Base-by-base conservation (phyloP, 2,797 vertebrate species). In the Rhadinocentrus ornatus region DNA sequence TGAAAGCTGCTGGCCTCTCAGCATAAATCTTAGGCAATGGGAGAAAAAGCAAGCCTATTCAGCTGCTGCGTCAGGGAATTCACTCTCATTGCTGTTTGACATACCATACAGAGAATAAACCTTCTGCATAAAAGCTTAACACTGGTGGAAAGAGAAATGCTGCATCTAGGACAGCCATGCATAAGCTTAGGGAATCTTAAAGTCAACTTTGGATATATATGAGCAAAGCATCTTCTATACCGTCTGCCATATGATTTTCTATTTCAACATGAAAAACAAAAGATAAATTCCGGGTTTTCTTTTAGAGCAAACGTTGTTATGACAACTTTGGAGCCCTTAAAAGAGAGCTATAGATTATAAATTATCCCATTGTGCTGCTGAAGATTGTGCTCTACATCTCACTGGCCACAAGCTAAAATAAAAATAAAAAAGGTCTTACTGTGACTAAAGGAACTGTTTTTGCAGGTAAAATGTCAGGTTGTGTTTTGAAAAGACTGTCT, bases 61-160 rank as follows among this genome's bases (percentile, higher is more conserved):
- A 52, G 50, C 50, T 52, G 50, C 50, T 52, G 11, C n/a, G 13
- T 50, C 46, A 3, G 20, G 22, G 46, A 50, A 22, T 22, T n/a
- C 44, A 48, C n/a, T 16, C 20, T 52, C 13, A 52, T 52, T 52
- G 50, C 26, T 52, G 50, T 52, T 52, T 52, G 50, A 52, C 50
- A 50, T 6, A 24, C 10, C n/a, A 52, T 13, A 11, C 50, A 15
- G 50, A 24, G 48, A 52, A 22, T 26, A 26, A 26, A 52, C 22
- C 4, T 2, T 11, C 0, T 26, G 22, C 11, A 26, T 52, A 15
- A 52, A 52, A 52, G 50, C 50, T 26, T 26, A 12, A 26, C 3
- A 52, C 22, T 2, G 50, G 11, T 26, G 24, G 48, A 52, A 52
- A 52, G n/a, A 24, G 11, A 26, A 2, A 11, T 52, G 24, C 50